phyloP scores from a whole-genome alignment of 1,140 invertebrate species.

The Saxidomus purpurata region DNA sequence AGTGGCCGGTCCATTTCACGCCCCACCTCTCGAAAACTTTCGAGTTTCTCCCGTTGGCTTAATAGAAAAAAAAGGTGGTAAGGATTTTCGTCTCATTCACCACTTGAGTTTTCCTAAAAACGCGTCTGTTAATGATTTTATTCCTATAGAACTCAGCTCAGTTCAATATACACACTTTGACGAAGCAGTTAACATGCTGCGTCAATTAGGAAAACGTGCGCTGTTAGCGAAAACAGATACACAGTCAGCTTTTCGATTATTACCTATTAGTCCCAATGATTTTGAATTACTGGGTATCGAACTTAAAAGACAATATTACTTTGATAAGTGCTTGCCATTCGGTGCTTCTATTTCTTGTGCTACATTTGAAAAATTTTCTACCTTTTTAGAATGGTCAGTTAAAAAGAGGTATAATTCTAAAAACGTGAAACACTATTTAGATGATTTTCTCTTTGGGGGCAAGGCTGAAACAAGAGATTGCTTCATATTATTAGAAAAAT shows the following conservation, averaged over 20 bases:
- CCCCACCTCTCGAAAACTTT: conserved; percentile 25
- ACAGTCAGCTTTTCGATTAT: conserved; percentile 37
- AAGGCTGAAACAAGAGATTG: not conserved
- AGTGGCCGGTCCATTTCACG: conserved; percentile 35
- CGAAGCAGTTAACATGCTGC: conserved; percentile 59
- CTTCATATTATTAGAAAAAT: not conserved
- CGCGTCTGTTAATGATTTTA: conserved; percentile 62
- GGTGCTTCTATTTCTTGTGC: not conserved
- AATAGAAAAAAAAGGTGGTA: conserved; percentile 43
- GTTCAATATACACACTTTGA: conserved; percentile 66
- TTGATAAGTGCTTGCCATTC: conserved; percentile 39
- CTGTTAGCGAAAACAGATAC: conserved; percentile 55
- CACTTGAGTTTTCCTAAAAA: conserved; percentile 53
- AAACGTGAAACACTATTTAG: conserved; percentile 23
- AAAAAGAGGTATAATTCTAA: not conserved
- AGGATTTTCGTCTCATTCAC: conserved; percentile 58
- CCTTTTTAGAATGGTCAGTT: conserved; percentile 28
- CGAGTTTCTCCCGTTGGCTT: conserved; percentile 46
- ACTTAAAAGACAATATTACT: conserved; percentile 2
- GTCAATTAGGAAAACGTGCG: conserved; percentile 27
- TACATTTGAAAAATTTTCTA: conserved; percentile 29
- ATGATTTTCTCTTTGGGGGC: conserved; percentile 30
- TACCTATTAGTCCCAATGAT: conserved; percentile 22
- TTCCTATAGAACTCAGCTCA: conserved; percentile 53
- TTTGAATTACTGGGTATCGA: conserved; percentile 34